Percentiles rank a stretch among this genome's conserved stretches.
Evolutionary conservation across 2,113 vertebrate genomes (phyloP).

Genomic region (Riparia riparia): DNA sequence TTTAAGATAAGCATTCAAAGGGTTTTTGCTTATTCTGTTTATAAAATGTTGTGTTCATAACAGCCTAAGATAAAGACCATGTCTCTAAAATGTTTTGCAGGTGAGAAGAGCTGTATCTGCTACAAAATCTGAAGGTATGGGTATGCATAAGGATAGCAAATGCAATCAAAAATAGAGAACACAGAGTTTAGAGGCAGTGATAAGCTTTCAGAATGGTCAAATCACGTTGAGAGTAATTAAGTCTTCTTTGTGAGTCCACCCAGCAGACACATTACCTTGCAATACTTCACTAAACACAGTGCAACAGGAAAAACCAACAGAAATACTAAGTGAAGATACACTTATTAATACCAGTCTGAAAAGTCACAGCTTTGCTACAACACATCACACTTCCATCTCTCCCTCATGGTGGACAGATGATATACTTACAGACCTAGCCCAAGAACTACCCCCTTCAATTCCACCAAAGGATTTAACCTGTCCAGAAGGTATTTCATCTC

Average conservation of each 20-base stretch:
- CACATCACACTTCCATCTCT: not conserved
- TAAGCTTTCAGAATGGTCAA: not conserved
- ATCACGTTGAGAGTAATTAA: not conserved
- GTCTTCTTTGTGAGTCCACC: not conserved
- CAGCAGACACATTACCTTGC: not conserved
- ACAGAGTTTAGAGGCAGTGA: not conserved
- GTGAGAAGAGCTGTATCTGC: not conserved
- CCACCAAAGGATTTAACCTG: not conserved
- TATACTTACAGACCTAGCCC: not conserved
- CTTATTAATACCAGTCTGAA: not conserved
- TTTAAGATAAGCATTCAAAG: not conserved
- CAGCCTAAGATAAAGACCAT: not conserved
- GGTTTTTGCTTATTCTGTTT: not conserved
- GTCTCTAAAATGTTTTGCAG: not conserved
- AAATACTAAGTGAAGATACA: not conserved
- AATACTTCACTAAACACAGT: not conserved
- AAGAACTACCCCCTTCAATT: not conserved
- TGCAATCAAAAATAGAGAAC: not conserved
- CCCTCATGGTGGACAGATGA: accelerated
- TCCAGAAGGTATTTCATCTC: not conserved
- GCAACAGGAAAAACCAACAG: not conserved
- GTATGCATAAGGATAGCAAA: not conserved
- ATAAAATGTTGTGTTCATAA: not conserved
- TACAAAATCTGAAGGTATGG: not conserved
- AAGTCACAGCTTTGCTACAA: not conserved